Percentiles rank a stretch among this genome's conserved stretches.
phyloP scores from a whole-genome alignment of 2,797 vertebrate genomes.

The Ataeniobius toweri region DNA sequence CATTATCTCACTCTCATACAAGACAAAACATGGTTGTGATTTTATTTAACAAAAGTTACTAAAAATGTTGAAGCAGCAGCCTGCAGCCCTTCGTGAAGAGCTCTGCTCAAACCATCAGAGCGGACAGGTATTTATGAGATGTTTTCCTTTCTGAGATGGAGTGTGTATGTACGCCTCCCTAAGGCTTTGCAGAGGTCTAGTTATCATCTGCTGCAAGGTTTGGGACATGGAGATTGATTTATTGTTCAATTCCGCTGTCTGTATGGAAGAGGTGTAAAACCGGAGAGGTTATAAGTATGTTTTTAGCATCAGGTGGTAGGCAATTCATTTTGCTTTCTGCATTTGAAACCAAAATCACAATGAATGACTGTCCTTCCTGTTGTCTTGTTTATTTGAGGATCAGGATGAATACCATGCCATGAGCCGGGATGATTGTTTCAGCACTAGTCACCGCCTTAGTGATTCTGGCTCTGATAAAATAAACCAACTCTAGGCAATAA shows the following conservation, averaged over 20 bases:
- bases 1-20: slow-evolving; percentile 30
- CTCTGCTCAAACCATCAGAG: slow-evolving; percentile 27
- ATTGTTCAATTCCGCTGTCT: slow-evolving; percentile 23
- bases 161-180: slow-evolving; percentile 17
- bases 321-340: slow-evolving; percentile 18
- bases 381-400: slow-evolving; percentile 10
- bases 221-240: slow-evolving; percentile 48
- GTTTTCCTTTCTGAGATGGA: slow-evolving; percentile 36
- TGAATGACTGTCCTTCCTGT: background rate
- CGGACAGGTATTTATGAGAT: slow-evolving; percentile 49
- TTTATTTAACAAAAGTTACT: slow-evolving; percentile 37
- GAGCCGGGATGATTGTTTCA: slow-evolving; percentile 36
- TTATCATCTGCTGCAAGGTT: slow-evolving; percentile 39
- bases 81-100: slow-evolving; percentile 18
- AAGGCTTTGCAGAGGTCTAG: slow-evolving; percentile 27
- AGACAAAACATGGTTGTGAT: slow-evolving; percentile 12
- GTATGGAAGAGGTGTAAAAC: slow-evolving; percentile 15
- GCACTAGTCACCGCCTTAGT: slow-evolving; percentile 32
- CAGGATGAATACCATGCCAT: slow-evolving; percentile 23
- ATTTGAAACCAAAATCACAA: slow-evolving; percentile 11
- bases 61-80: slow-evolving; percentile 21
- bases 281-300: slow-evolving; percentile 4
- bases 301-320: slow-evolving; percentile 17
- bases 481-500: slow-evolving; percentile 38
- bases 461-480: slow-evolving; percentile 51